Percentiles rank a stretch among this genome's conserved stretches.
Conservation (phyloP, 1,140 invertebrate genomes). For the Spodoptera frugiperda region DNA sequence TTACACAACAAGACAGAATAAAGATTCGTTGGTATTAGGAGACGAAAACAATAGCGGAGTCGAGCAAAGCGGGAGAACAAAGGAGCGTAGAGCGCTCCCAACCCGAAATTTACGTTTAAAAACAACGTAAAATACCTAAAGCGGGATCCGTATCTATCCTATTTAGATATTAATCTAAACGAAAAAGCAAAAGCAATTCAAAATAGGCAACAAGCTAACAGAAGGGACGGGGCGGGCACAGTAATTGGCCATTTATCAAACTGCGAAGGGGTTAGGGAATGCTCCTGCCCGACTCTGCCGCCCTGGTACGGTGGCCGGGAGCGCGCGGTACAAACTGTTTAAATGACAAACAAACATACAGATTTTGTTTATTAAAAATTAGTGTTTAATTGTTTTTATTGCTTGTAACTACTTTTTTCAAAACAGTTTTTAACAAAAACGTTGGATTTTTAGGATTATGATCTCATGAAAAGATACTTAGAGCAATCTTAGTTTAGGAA, state of each 20-base stretch:
- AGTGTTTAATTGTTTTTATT: conserved; percentile 30
- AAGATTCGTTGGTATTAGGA: conserved; percentile 46
- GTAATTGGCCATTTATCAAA: conserved; percentile 88
- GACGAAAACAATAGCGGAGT: conserved; percentile 46
- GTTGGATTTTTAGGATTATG: too few relatives aligned
- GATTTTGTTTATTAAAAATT: conserved; percentile 32
- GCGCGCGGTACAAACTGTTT: conserved; percentile 63
- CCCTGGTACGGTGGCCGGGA: conserved; percentile 68
- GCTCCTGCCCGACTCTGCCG: conserved; percentile 71
- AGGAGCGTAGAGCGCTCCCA: conserved; percentile 68
- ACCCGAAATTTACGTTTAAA: conserved; percentile 84
- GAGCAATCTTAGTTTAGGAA: too few relatives aligned
- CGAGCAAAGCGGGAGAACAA: conserved; percentile 61
- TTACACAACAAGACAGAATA: conserved; percentile 50
- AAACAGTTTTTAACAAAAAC: too few relatives aligned
- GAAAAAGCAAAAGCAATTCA: conserved; percentile 86
- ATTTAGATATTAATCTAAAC: conserved; percentile 86
- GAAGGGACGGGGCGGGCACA: conserved; percentile 81
- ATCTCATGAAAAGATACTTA: too few relatives aligned
- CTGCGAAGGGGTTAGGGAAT: conserved; percentile 84
- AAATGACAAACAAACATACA: conserved; percentile 79
- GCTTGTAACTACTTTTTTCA: not conserved
- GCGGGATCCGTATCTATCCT: conserved; percentile 85
- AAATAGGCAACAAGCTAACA: conserved; percentile 85
- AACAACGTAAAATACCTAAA: conserved; percentile 84